A percentile compares a stretch with the other conserved stretches of the same genome.
Evolutionary conservation across 2,797 vertebrate species (phyloP).

Genomic region (Dallia pectoralis): DNA sequence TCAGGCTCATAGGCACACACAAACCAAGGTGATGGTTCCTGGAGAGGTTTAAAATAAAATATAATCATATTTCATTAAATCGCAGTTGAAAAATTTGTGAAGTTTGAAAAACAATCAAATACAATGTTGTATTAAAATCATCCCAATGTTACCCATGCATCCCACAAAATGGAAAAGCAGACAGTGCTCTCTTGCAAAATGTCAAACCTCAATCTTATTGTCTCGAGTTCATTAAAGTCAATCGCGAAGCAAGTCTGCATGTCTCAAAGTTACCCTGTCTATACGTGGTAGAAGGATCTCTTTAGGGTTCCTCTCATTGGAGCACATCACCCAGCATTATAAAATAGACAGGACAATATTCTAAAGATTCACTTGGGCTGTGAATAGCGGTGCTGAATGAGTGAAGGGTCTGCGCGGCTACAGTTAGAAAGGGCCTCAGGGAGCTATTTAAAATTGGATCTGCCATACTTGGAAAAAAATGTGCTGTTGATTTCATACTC

Average conservation of each 20-base stretch:
- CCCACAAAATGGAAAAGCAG: conserved; percentile 50
- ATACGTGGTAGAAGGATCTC: conserved; percentile 54
- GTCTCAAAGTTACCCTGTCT: conserved; percentile 37
- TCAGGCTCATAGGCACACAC: no score
- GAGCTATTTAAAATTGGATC: conserved; percentile 79
- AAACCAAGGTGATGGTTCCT: no score
- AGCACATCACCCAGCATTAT: conserved; percentile 45
- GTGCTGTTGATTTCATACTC: conserved; percentile 77
- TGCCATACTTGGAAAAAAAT: conserved; percentile 82
- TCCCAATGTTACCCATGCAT: conserved; percentile 26
- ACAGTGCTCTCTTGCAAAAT: conserved; percentile 43
- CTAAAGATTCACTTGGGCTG: conserved; percentile 54
- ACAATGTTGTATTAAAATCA: not conserved
- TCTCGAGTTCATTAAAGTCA: conserved; percentile 57
- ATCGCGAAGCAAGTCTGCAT: conserved; percentile 45
- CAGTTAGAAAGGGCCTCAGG: conserved; percentile 73
- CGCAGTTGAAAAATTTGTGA: no score
- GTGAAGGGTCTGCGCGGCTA: conserved; percentile 75
- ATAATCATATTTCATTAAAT: no score
- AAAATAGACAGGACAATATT: conserved; percentile 68
- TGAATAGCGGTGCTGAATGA: conserved; percentile 59
- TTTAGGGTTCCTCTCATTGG: conserved; percentile 54
- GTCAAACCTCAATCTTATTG: conserved; percentile 53
- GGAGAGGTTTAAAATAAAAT: no score
- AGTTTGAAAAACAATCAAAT: not conserved